Base-by-base conservation (phyloP, 1,140 invertebrate genomes). In the Rhyacophila brunnea region DNA sequence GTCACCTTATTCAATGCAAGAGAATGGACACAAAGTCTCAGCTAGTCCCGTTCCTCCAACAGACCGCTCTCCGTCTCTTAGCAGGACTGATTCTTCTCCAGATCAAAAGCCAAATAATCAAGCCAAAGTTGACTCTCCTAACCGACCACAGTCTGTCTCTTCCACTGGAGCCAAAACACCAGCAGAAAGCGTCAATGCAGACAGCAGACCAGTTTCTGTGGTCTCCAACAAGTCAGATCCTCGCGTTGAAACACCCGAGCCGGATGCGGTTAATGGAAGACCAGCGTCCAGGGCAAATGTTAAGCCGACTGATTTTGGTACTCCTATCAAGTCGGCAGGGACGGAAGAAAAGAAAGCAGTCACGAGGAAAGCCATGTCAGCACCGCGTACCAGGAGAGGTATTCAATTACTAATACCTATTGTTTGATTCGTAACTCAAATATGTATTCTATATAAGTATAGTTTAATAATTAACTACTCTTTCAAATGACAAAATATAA, bases 11-110 rank as follows among this genome's bases (percentile, higher is more conserved):
- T 35, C 34, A 2, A 47, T 57, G 14, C 54, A 48, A 42, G 59
- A 58, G 35, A 61, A 65, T 19, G 59, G 63, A 14, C 42, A 53
- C 18, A 58, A 54, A 19, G 11, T 13, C 10, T n/a, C 45, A 11
- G 34, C 40, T 18, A 47, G 36, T 36, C 48, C 53, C 1, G 74
- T 73, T 53, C 58, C 72, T 17, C 72, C 70, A 19, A 71, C 70
- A 20, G 77, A 80, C 62, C 72, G 77, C 20, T 79, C 77, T 46
- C 77, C 77, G 42, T 79, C 76, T n/a, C 62, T 79, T 11, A 78
- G 73, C 14, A 68, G 73, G 53, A 79, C 74, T 64, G 77, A 79
- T 65, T 76, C 78, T 35, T 79, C 77, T 11, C 75, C 77, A 15
- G 77, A 79, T 58, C 62, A 57, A 23, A 64, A 58, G 32, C 49